Evolutionary conservation across 2,888 invertebrate species (phyloP), one percentile per base, ranked within the genome.

Genomic region (Andricus curvator): DNA sequence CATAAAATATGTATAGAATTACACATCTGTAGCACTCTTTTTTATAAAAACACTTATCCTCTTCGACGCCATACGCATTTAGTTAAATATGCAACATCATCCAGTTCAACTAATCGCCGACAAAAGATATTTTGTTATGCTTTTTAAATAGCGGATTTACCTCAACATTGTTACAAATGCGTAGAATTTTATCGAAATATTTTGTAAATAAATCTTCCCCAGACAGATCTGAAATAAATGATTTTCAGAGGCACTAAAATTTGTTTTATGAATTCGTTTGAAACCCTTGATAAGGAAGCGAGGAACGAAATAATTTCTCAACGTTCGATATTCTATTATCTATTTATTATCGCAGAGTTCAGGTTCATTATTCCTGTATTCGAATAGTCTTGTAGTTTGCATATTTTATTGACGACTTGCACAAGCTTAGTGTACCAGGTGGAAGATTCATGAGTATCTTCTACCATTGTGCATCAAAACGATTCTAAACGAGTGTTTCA

Each of bases 401-500:
- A 74, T 74, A 74, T 56, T 74, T 74, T 70, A 74, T 74, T 74
- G 74, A 56, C 74, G 29, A 74, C 33, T 74, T n/a, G 56, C 51
- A 74, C 51, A 56, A 74, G 15, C 11, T 74, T 74, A 74, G 22
- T 56, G n/a, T 33, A 74, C 33, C 51, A 74, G 51, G 33, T 56
- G 74, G 56, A 74, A 74, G 56, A 56, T 56, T 25, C 51, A 70
- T 48, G 29, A 70, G 48, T 70, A 48, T 48, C 6, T 20, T 4
- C 29, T 33, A 29, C 37, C 51, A 33, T 56, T 74, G 51, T 29
- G 74, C 74, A 56, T 56, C 51, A 9, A 51, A 9, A n/a, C 20
- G 56, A 56, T 56, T 74, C 56, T 74, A 74, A 74, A 74, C 51
- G 33, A 56, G 51, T 74, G 56, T 74, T 74, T 74, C 48, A 74